Conservation (phyloP, 2,797 vertebrate genomes). For the Dipus sagitta region DNA sequence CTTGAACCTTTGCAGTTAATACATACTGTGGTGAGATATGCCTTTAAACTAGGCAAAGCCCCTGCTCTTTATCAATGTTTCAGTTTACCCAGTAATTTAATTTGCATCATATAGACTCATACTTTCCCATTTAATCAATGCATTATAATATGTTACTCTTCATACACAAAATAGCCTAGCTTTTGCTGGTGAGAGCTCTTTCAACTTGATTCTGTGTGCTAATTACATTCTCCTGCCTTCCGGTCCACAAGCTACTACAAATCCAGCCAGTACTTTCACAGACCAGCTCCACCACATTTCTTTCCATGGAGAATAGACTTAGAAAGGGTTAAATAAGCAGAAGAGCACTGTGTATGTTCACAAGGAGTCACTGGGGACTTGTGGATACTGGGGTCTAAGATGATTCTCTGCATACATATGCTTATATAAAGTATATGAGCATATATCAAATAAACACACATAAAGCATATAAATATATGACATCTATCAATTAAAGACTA, state of each 20-base stretch:
- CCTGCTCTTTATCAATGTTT: neutral
- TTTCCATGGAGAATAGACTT: neutral
- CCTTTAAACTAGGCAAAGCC: neutral
- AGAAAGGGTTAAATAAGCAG: neutral
- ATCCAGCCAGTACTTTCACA: neutral
- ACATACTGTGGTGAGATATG: neutral
- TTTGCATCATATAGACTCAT: neutral
- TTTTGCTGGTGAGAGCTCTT: neutral
- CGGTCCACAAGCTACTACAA: neutral
- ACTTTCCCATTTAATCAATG: conserved; percentile 8
- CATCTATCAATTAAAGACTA: neutral
- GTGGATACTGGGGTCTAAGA: neutral
- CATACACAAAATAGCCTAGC: neutral
- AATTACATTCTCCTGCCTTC: neutral
- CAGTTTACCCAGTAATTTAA: conserved; percentile 18
- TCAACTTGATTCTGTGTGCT: neutral
- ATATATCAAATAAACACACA: too few species aligned
- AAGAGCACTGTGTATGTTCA: neutral
- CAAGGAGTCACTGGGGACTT: neutral
- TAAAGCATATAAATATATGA: neutral
- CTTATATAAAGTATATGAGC: neutral
- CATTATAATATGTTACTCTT: neutral
- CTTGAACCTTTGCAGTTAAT: conserved; percentile 34
- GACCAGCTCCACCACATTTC: neutral
- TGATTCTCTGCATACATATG: neutral